These are phyloP conservation scores for Colletes latitarsis DNA, from an alignment of 1,140 invertebrate species.

Conservation along the genomic window DNA sequence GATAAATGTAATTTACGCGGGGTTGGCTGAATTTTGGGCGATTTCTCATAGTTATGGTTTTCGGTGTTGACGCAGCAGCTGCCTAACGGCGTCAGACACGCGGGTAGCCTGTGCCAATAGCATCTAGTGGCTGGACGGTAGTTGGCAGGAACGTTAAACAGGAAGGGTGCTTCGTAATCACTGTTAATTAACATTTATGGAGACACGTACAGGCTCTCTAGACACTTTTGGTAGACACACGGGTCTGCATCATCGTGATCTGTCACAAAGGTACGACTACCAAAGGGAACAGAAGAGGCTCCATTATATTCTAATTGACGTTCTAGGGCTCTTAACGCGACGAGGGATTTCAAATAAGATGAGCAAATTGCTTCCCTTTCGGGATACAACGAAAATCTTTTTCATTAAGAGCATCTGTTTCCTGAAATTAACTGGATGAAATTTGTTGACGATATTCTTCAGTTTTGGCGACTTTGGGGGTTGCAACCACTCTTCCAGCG, in stretches of 20 bases:
- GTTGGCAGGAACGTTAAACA: conserved; percentile 43
- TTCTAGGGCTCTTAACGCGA: not conserved
- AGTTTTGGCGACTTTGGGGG: too few species aligned
- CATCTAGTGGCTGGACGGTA: conserved; percentile 17
- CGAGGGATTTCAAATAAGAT: not conserved
- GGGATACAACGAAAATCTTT: not conserved
- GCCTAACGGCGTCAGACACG: conserved; percentile 38
- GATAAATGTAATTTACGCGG: not conserved
- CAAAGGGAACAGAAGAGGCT: conserved; percentile 33
- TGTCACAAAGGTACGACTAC: conserved; percentile 35
- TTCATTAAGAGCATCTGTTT: too few species aligned
- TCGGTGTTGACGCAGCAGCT: conserved; percentile 34
- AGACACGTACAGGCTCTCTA: conserved; percentile 62
- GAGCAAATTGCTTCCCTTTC: not conserved
- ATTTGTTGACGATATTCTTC: too few species aligned
- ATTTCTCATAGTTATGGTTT: conserved; percentile 52
- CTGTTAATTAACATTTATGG: conserved; percentile 69
- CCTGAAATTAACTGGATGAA: too few species aligned
- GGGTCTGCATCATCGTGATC: conserved; percentile 32
- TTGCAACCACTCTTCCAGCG: not conserved
- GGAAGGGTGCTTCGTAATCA: conserved; percentile 52
- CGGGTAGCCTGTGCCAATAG: conserved; percentile 27
- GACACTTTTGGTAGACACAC: conserved; percentile 29
- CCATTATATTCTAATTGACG: conserved; percentile 47
- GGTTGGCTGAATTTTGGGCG: conserved; percentile 7